Conservation (phyloP, 2,113 vertebrate genomes). For the Toxostoma redivivum region DNA sequence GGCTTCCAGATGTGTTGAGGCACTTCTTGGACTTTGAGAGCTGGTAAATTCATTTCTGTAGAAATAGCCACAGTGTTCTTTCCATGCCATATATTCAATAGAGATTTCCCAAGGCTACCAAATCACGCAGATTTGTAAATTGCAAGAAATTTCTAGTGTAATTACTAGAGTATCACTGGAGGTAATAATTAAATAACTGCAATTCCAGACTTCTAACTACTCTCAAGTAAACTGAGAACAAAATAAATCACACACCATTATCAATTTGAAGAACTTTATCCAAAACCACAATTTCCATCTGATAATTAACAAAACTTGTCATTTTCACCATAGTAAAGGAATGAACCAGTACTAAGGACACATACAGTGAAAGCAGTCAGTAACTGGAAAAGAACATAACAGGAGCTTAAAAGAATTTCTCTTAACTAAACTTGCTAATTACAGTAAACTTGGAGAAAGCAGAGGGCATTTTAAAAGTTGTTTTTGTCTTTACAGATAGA, state of each 20-base stretch:
- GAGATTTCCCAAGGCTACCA: not conserved
- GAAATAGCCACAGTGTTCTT: not conserved
- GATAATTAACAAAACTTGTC: constrained; percentile 34
- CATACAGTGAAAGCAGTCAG: not conserved
- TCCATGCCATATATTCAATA: not conserved
- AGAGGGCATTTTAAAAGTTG: not conserved
- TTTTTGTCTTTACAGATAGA: not conserved
- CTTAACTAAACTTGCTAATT: not conserved
- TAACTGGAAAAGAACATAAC: not conserved
- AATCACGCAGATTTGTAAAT: not conserved
- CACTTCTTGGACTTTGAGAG: not conserved
- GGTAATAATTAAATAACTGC: not conserved
- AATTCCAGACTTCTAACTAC: not conserved
- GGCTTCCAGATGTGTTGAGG: not conserved
- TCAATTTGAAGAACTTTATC: constrained; percentile 38
- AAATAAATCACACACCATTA: not conserved
- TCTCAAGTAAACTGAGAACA: not conserved
- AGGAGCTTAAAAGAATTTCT: constrained; percentile 28
- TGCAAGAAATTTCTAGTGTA: not conserved
- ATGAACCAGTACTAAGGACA: not conserved
- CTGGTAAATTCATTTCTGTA: not conserved
- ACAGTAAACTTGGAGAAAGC: constrained; percentile 31
- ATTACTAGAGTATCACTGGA: not conserved
- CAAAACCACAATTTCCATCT: constrained; percentile 14
- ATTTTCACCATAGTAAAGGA: constrained; percentile 39